These are phyloP conservation scores for Gymnogyps californianus DNA, from an alignment of 2,113 vertebrate genomes.

Conservation along the genomic window DNA sequence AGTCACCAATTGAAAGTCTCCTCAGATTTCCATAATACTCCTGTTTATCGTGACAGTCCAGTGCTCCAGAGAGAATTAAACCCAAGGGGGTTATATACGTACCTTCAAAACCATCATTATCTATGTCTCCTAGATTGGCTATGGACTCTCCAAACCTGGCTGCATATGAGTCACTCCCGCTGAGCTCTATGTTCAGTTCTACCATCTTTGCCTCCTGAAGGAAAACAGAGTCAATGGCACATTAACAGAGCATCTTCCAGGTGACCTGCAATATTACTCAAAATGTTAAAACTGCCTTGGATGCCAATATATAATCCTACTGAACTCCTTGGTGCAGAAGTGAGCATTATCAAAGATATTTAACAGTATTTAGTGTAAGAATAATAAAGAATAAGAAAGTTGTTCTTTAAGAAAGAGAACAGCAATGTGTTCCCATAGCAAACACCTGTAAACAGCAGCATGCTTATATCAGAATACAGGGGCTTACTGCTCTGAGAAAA, in stretches of 20 bases:
- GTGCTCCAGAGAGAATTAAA: background rate
- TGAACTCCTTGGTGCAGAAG: background rate
- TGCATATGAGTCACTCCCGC: conserved; percentile 83
- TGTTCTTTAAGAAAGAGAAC: background rate
- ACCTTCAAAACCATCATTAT: conserved; percentile 94
- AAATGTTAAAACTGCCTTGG: background rate
- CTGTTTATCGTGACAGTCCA: background rate
- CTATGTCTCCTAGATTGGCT: conserved; percentile 89
- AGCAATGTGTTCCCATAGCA: background rate
- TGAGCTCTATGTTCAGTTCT: conserved; percentile 79
- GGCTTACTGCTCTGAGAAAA: background rate
- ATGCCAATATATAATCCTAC: background rate
- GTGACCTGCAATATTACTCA: background rate
- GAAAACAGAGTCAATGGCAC: background rate
- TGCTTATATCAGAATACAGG: background rate
- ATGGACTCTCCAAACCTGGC: conserved; percentile 93
- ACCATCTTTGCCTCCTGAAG: conserved; percentile 77
- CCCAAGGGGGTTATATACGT: background rate
- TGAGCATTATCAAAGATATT: background rate
- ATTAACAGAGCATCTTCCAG: background rate
- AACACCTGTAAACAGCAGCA: background rate
- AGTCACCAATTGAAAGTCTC: background rate
- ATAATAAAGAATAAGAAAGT: background rate
- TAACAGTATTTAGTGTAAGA: background rate
- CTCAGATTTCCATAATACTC: background rate